phyloP scores from a whole-genome alignment of 2,113 vertebrate species.

The Daboia siamensis region DNA sequence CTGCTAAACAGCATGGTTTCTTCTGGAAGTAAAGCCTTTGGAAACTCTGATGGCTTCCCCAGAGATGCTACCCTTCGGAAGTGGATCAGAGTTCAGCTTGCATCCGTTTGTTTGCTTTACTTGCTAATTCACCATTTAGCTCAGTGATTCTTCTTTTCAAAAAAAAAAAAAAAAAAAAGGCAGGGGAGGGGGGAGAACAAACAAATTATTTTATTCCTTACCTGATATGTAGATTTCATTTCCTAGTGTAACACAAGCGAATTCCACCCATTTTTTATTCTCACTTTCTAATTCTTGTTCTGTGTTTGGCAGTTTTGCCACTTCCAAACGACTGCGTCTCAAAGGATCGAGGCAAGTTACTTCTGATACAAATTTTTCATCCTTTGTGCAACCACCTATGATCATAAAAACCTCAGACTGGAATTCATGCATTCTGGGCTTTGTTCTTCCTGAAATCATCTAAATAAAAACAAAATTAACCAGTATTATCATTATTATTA shows the following conservation, averaged over 20 bases:
- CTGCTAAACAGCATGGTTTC: background rate
- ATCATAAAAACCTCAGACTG: constrained; percentile 97
- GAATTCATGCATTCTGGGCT: constrained; percentile 88
- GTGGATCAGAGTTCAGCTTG: background rate
- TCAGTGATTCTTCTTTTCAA: background rate
- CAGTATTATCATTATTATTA: background rate
- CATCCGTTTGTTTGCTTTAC: background rate
- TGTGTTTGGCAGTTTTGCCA: constrained; percentile 87
- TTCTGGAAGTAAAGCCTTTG: background rate
- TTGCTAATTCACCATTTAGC: background rate
- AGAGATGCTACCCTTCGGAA: background rate
- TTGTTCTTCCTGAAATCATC: constrained; percentile 94
- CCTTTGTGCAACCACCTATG: constrained; percentile 94
- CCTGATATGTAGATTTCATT: constrained; percentile 98
- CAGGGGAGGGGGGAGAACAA: background rate
- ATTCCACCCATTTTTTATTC: constrained; percentile 96
- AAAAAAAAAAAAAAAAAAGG: background rate
- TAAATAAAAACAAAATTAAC: constrained; percentile 58
- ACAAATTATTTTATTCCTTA: constrained; percentile 58
- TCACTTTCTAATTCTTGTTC: constrained; percentile 85
- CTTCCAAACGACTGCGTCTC: constrained; percentile 93
- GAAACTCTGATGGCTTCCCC: background rate
- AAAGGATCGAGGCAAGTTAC: constrained; percentile 95
- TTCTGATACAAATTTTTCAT: constrained; percentile 92
- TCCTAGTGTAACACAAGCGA: constrained; percentile 90